phyloP scores from a whole-genome alignment of 2,113 vertebrate genomes.

The Microcebus jonahi region DNA sequence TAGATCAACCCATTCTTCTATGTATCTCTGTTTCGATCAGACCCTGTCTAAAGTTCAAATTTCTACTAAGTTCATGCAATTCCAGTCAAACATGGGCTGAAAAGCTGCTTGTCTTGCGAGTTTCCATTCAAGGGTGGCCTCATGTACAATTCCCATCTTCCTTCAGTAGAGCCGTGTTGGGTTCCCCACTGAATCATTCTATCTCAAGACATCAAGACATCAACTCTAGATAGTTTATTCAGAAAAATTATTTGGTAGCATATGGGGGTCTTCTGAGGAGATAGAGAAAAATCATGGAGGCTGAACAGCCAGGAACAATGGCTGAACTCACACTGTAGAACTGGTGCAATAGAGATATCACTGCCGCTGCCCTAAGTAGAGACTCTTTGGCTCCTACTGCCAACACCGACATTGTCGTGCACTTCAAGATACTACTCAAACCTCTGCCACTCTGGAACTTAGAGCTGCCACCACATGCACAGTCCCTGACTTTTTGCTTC shows the following conservation, averaged over 20 bases:
- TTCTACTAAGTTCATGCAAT: neutral
- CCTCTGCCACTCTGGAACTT: neutral
- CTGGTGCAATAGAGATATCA: neutral
- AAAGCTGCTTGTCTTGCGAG: neutral
- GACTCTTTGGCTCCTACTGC: neutral
- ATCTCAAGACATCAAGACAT: neutral
- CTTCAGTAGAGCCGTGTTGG: neutral
- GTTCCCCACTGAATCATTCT: neutral
- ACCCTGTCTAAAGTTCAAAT: neutral
- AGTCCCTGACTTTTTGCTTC: neutral
- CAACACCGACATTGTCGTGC: accelerated
- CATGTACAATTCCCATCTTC: neutral
- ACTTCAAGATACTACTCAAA: accelerated
- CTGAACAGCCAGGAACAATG: neutral
- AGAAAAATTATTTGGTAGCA: neutral
- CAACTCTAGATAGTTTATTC: neutral
- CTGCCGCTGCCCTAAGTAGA: neutral
- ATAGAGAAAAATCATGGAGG: neutral
- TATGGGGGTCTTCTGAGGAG: neutral
- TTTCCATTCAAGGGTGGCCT: neutral
- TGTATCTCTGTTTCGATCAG: neutral
- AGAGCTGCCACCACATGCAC: neutral
- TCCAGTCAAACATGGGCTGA: neutral
- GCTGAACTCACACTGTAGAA: neutral
- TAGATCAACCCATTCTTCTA: neutral